A percentile compares a stretch with the other conserved stretches of the same genome.
Conservation (phyloP, 2,888 invertebrate species). For the Spilarctia lutea region DNA sequence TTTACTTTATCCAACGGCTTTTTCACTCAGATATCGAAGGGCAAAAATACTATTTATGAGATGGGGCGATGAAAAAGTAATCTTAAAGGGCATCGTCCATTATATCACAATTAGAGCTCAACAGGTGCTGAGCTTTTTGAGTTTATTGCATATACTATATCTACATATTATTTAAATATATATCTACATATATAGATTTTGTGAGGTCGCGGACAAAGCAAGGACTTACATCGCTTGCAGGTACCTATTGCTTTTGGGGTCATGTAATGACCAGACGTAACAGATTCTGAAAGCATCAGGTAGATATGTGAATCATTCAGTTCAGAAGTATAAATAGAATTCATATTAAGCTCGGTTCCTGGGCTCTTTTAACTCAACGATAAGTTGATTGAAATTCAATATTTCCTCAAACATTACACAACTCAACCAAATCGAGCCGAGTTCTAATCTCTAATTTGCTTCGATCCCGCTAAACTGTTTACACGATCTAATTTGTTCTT, state of each 20-base stretch:
- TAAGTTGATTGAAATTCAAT: conserved; percentile 35
- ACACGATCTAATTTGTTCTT: background rate
- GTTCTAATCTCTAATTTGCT: conserved; percentile 31
- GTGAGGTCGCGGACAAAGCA: background rate
- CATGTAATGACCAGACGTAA: background rate
- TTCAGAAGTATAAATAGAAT: background rate
- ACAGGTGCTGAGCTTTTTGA: too few relatives aligned
- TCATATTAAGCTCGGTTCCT: background rate
- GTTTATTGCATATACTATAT: too few relatives aligned
- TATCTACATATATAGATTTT: too few relatives aligned
- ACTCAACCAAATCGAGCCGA: conserved; percentile 18
- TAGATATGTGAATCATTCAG: background rate
- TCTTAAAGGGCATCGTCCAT: too few relatives aligned
- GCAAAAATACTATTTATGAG: too few relatives aligned
- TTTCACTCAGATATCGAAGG: too few relatives aligned
- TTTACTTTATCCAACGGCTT: too few relatives aligned
- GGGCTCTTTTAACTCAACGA: conserved; percentile 3
- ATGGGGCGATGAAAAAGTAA: too few relatives aligned
- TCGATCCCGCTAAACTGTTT: conserved; percentile 22
- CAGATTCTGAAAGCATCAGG: background rate
- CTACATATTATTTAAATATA: too few relatives aligned
- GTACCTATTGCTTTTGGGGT: too few relatives aligned
- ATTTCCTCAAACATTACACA: conserved; percentile 25
- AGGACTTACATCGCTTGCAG: background rate
- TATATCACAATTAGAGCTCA: too few relatives aligned